Base-by-base conservation (phyloP, 1,140 invertebrate species). In the Cherax destructor region DNA sequence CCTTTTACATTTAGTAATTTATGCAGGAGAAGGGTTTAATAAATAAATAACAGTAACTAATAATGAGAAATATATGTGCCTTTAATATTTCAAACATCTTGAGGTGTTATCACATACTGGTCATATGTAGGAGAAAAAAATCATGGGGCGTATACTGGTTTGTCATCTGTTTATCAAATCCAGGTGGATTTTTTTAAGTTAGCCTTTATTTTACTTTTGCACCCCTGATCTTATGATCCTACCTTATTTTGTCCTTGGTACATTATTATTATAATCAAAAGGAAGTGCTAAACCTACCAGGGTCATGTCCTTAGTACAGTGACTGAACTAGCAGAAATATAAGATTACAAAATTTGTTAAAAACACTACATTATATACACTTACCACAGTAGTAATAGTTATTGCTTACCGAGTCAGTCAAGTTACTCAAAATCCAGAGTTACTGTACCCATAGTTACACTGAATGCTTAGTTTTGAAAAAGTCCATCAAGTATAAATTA, bases 361-460 rank as follows among this genome's bases (percentile, higher is more conserved):
- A n/a, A n/a, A n/a, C n/a, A n/a, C n/a, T n/a, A n/a, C n/a, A n/a
- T n/a, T n/a, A 78, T 79, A 87, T 65, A 81, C 59, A 41, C 47
- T 69, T 81, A 72, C 13, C 16, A 88, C 81, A 88, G 86, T 81
- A 88, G 86, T 88, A 78, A 56, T 78, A 69, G 77, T 81, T n/a
- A 77, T 88, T 81, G 86, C 86, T 81, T 78, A 88, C 86, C 18
- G 1, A 47, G 24, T 79, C 69, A 81, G 86, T 78, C 81, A 56
- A 65, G 76, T 79, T 72, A 74, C 81, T 87, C 81, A 88, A 78
- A 50, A 24, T 47, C 77, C 72, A 41, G 2, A 41, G 30, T 78
- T 79, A 81, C 30, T 78, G 65, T 79, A 81, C 24, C 56, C 41
- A 18, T 72, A 88, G 86, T 52, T 47, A 24, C 76, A 52, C 69